Conservation (phyloP, 2,113 vertebrate genomes). For the Tylochromis polylepis region DNA sequence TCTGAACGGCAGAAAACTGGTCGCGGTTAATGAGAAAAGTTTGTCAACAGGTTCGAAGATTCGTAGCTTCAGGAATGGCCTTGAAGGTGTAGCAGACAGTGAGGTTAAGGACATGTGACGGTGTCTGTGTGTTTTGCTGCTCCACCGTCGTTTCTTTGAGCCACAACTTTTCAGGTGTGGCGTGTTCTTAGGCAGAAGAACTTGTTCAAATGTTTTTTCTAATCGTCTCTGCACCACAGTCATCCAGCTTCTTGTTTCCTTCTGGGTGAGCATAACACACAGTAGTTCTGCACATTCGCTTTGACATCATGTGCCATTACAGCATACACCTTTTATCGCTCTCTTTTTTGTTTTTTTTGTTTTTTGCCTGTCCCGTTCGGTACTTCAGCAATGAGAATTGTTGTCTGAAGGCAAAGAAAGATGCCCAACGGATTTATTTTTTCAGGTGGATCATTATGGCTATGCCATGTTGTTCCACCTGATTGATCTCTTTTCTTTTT, state of each 20-base stretch:
- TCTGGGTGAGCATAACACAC: neutral
- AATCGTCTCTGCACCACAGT: neutral
- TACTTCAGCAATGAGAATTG: too few species aligned
- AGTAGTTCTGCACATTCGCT: neutral
- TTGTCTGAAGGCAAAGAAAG: too few species aligned
- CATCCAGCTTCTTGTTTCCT: fast-evolving
- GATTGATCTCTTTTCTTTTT: too few species aligned
- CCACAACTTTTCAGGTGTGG: neutral
- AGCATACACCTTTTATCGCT: neutral
- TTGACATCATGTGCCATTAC: neutral
- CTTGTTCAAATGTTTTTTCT: neutral
- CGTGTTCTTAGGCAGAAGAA: neutral
- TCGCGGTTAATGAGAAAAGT: neutral
- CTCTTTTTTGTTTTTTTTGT: too few species aligned
- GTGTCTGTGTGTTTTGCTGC: neutral
- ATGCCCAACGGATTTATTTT: too few species aligned
- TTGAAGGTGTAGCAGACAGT: fast-evolving
- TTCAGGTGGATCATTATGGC: too few species aligned
- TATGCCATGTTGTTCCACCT: too few species aligned
- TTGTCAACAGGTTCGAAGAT: neutral
- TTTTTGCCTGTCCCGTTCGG: too few species aligned
- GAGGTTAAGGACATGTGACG: neutral
- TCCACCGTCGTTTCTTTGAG: fast-evolving
- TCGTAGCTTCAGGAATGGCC: fast-evolving
- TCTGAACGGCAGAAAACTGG: fast-evolving